Evolutionary conservation across 2,888 invertebrate species (phyloP), one percentile per base, ranked within the genome.

Genomic region (Leptopilina drosophilae): DNA sequence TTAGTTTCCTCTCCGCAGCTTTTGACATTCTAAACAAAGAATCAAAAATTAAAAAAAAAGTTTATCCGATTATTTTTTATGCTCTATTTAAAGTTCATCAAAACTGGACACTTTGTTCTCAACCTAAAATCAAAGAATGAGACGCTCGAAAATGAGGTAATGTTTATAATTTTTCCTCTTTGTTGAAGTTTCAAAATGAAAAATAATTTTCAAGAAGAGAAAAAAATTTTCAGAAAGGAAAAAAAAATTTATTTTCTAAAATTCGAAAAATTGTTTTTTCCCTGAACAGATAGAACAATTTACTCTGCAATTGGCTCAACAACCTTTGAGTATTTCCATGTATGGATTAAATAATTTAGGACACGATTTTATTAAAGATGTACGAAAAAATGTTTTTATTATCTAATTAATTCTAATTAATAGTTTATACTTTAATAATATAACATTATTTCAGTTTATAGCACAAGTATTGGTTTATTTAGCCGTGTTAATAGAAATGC

Each of bases 401-500:
- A 46, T 42, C 20, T 46, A 15, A 66, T 66, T 42, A 42, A 42
- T 2, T 42, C 7, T 66, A 2, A 15, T 42, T 9, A 40, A 3
- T n/a, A n/a, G 12, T 20, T 75, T 53, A 2, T 53, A 8, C 8
- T n/a, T 0, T 9, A 15, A 7, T 9, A n/a, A n/a, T 20, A 2
- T 42, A 42, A 14, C 40, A 33, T 77, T 40, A 33, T 64, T 64
- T 64, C 15, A 77, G 77, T 62, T 77, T 14, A 20, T 66, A 20
- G 78, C 65, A 12, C 9, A 69, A 11, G 80, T 78, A 20, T 64
- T 56, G 59, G 78, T 73, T 8, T 80, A 78, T 33, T 62, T 80
- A 14, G 75, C 78, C 8, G 65, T 80, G 33, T 49, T 80, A 65
- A 76, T 78, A 56, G 78, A 80, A 53, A 64, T 77, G 77, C 33